Base-by-base conservation (phyloP, 2,888 invertebrate species). In the Tetheella fluctuosa region DNA sequence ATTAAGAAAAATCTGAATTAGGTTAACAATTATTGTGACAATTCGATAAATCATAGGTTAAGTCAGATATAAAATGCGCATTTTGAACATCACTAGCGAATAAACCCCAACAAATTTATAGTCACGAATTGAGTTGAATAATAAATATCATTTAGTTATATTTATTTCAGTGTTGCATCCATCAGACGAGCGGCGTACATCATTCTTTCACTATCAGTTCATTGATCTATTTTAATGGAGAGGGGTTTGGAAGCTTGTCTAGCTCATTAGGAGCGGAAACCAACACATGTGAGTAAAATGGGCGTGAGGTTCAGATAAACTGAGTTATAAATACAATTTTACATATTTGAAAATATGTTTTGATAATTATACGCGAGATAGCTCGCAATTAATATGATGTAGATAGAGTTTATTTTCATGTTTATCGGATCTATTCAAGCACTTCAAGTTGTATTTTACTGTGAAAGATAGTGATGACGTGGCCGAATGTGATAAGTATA, bases 191-290 rank as follows among this genome's bases (percentile, higher is more conserved):
- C 54, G 17, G 54, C 54, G 34, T 34, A 34, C 23, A 54, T 54
- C 54, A 54, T 54, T 20, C 30, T 7, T 17, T 17, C 54, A 34
- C 34, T 54, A 54, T 54, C 54, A 34, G 34, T 54, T 20, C 54
- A 54, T 20, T 34, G 54, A 54, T 54, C 54, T 54, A 54, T 48
- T 48, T 48, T 48, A 48, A 48, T 48, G 2, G 48, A 6, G 48
- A 42, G 48, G 48, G 48, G 34, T 34, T 54, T 34, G 34, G 54
- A 13, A 20, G 54, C 17, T 54, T 30, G n/a, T 28, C 28, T 54
- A 30, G 54, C 13, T 34, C 54, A 54, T 54, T 54, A 54, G 12
- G 30, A 54, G 17, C 23, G 20, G 54, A 34, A 54, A 54, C 54
- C 48, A 48, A 54, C 54, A 34, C 23, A 34, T 54, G 54, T 54